Base-by-base conservation (phyloP, 1,140 invertebrate species). In the Muscidifurax raptorellus region DNA sequence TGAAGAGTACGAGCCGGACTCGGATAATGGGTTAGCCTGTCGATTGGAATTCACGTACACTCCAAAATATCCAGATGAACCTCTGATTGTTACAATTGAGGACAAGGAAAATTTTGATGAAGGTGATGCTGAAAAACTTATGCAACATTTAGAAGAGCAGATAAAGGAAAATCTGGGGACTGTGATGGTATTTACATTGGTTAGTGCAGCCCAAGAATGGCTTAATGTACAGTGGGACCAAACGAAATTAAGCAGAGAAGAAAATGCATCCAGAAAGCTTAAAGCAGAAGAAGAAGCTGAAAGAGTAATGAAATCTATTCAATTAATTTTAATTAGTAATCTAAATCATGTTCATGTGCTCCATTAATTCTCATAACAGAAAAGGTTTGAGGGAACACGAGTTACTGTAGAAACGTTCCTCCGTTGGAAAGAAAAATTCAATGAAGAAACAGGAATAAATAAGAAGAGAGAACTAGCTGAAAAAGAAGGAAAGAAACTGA, bases 391-490 rank as follows among this genome's bases (percentile, higher is more conserved):
- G 94, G 98, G 98, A 32, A 99, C 98, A 2, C 94, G 96, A 90
- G 98, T 99, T 0, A 97, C 97, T 2, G 97, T 99, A 3, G 98
- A 99, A 94, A 96, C 97, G n/a, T 99, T 99, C 92, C 92, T 99
- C 84, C 95, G 95, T 59, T 99, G 99, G 99, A 98, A 99, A 91
- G 95, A 96, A 81, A 96, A 96, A 86, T 99, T 99, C 94, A 98
- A 99, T 92, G 95, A 96, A 76, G 98, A 99, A 92, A 96, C 96
- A 92, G 95, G 95, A 25, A 95, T 97, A 80, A 93, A 95, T n/a
- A 96, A 96, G 69, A 95, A 95, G 91, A 94, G 94, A 88, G 95
- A 96, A 89, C 95, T 95, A 66, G 92, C 93, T 59, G 95, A 95
- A 85, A 96, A 96, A 88, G 95, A 96, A 84, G 95, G 94, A 32